Evolutionary conservation across 1,140 invertebrate genomes (phyloP), one percentile per base, ranked within the genome.

Genomic region (Carcinoscorpius rotundicauda): DNA sequence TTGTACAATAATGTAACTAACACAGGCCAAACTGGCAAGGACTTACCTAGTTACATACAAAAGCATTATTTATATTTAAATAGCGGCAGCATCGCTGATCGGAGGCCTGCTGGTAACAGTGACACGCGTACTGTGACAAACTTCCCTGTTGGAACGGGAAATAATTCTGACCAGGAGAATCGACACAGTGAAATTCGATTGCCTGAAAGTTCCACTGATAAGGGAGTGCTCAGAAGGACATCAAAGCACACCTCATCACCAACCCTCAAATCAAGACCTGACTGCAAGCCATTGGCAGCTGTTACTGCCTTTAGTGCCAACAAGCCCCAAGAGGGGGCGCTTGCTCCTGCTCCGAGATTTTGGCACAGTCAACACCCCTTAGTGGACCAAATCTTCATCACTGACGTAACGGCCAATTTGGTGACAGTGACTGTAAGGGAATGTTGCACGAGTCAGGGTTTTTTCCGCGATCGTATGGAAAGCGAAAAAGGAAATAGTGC

Each of bases 401-500:
- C 93, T 0, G 93, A 97, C 77, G 92, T 97, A 2, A 95, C 93
- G 2, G 89, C 93, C 5, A 92, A 95, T 78, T 77, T 90, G 11
- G 87, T 91, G 76, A 96, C 93, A 3, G 90, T 97, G 10, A 97
- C 93, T 58, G 93, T 97, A 72, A 81, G 92, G 68, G 93, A 97
- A 78, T 95, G 93, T 76, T 90, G 91, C 78, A 94, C 91, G 59
- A 88, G 91, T 74, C 85, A 87, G 66, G 92, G 92, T 50, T 97
- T 97, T 79, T 96, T 97, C 61, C 64, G 67, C 48, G 64, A 68
- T n/a, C 29, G 67, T 3, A 52, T 52, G 5, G 10, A 57, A 58
- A 57, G 29, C 59, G 29, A 29, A 29, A 29, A 29, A 29, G 29
- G 29, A 29, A 29, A 29, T 29, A 29, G 29, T 29, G 29, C 29